Evolutionary conservation across 2,113 vertebrate species (phyloP).

Genomic region (Pelodiscus sinensis): DNA sequence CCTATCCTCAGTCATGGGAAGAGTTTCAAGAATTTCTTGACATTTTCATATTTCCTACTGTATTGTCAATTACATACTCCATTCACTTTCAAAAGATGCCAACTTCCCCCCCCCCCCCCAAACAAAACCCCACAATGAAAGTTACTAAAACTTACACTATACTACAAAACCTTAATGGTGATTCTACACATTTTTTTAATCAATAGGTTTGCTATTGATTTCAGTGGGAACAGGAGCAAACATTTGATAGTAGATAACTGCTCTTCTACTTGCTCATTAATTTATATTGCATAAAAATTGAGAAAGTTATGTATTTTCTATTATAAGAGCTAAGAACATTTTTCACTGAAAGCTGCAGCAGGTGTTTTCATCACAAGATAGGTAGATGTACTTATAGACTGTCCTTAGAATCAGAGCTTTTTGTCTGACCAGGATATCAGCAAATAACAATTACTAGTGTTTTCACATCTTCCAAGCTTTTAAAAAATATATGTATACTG

Average conservation of each 20-base stretch:
- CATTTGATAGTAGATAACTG: not conserved
- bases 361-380: not conserved
- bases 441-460: not conserved
- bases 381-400: not conserved
- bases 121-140: not conserved
- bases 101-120: no score
- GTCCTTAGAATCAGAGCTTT: not conserved
- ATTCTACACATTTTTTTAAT: not conserved
- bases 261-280: not conserved
- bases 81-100: not conserved
- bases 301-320: not conserved
- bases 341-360: not conserved
- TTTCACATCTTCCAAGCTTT: not conserved
- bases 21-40: not conserved
- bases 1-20: not conserved
- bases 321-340: not conserved
- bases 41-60: not conserved
- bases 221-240: not conserved
- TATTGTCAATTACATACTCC: not conserved
- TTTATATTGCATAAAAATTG: not conserved
- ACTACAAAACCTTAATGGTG: not conserved
- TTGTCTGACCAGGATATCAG: not conserved
- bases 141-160: not conserved
- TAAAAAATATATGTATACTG: not conserved
- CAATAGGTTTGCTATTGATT: not conserved